Percentiles rank a stretch among this genome's conserved stretches.
Conservation (phyloP, 2,113 vertebrate genomes). For the Peromyscus polionotus region DNA sequence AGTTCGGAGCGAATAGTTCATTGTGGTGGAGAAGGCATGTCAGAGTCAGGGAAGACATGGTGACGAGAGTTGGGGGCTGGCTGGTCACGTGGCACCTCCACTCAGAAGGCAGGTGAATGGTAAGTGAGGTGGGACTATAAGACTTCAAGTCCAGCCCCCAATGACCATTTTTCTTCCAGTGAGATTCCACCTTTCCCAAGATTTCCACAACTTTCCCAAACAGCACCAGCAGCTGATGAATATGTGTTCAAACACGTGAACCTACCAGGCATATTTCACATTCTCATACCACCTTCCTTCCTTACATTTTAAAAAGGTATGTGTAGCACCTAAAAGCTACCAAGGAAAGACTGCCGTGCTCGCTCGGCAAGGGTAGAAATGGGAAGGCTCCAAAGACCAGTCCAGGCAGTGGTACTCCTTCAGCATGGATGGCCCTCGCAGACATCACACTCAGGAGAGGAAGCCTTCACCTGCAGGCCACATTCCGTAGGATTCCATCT, state of each 20-base stretch:
- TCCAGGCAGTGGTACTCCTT: rapidly evolving
- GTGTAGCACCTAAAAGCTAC: not conserved
- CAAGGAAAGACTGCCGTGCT: not conserved
- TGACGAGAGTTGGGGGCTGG: no score
- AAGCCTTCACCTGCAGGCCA: not conserved
- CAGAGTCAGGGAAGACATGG: not conserved
- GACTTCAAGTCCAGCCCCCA: not conserved
- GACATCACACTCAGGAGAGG: not conserved
- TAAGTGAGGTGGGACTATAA: not conserved
- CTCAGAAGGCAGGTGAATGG: not conserved
- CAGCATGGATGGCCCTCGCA: not conserved
- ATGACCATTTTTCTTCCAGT: not conserved
- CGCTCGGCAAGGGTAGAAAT: not conserved
- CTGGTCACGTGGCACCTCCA: not conserved
- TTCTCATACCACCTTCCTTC: not conserved
- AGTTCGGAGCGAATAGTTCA: not conserved
- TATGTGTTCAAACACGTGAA: not conserved
- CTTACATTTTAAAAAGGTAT: not conserved
- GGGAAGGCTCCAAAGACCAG: not conserved
- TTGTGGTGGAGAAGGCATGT: not conserved
- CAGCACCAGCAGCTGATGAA: not conserved
- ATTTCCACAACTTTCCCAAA: not conserved
- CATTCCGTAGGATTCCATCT: not conserved
- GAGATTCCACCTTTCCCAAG: not conserved
- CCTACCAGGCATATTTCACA: not conserved